phyloP scores from a whole-genome alignment of 2,888 invertebrate genomes.

The Itoplectis maculator region DNA sequence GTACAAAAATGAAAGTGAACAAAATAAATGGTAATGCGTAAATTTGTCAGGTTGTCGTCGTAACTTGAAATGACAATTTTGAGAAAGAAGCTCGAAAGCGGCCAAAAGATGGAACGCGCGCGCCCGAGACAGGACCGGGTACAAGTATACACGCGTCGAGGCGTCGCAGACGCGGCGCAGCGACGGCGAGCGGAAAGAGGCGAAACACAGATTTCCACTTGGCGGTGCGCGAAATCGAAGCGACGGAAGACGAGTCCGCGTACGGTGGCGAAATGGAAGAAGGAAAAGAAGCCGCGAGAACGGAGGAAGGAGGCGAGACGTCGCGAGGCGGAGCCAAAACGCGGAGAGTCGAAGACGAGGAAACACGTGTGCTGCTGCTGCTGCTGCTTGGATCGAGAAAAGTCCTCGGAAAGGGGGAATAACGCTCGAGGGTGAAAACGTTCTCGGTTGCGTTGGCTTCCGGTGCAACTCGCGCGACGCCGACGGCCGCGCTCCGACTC shows the following conservation, averaged over 20 bases:
- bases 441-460: slow-evolving; percentile 42
- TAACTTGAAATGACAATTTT: slow-evolving; percentile 22
- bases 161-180: slow-evolving; percentile 36
- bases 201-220: slow-evolving; percentile 71
- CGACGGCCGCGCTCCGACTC: background rate
- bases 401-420: slow-evolving; percentile 29
- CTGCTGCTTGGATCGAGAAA: slow-evolving; percentile 26
- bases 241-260: slow-evolving; percentile 60
- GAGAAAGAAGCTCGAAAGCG: background rate
- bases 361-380: slow-evolving; percentile 37
- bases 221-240: slow-evolving; percentile 70
- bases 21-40: slow-evolving; percentile 2
- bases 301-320: slow-evolving; percentile 21
- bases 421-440: slow-evolving; percentile 49
- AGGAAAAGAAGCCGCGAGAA: slow-evolving; percentile 45
- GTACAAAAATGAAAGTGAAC: background rate
- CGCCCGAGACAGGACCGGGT: slow-evolving; percentile 50
- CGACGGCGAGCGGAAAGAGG: slow-evolving; percentile 58
- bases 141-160: slow-evolving; percentile 61
- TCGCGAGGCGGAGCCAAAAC: slow-evolving; percentile 56
- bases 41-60: background rate
- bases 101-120: too few species aligned
- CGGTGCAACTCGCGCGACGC: too few species aligned
- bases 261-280: slow-evolving; percentile 35
- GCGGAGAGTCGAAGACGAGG: slow-evolving; percentile 13